Base-by-base conservation (phyloP, 37 sponge, comb jelly and placozoan species). In the Diacarnus erythraeanus region DNA sequence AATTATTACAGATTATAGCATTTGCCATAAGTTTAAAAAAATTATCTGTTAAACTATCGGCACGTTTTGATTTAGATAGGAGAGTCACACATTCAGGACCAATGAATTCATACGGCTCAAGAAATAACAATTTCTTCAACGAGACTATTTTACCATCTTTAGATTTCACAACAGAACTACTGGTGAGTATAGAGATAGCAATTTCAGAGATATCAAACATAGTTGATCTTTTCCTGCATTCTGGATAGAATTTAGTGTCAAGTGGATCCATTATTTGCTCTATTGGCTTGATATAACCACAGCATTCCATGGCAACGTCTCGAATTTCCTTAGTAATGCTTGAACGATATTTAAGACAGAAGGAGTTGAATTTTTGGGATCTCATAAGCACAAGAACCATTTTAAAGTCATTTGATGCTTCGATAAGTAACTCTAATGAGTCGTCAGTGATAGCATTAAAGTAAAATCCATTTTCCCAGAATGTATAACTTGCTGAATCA, bases 241-340 rank as follows among this genome's bases (percentile, higher is more conserved):
- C n/a, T 12, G 71, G 71, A 71, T 71, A 71, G 3, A 41, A 42
- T n/a, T 4, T 40, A 2, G 71, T 22, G n/a, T 71, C 23, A 71
- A 71, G 41, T 2, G 71, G 71, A 71, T 71, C 71, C 42, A 71
- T 71, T 17, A 71, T 23, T n/a, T 41, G 26, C 42, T 71, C 71
- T 2, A 26, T 42, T 18, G 42, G 23, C 26, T 42, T 37, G 3
- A 8, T 30, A 31, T 30, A 30, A 3, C 34, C 33, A 35, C 33
- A 65, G 2, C 33, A 10, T 3, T 65, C 9, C 3, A 5, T 65
- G 66, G 33, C 17, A 10, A 17, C 9, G 2, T 31, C 35, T 31
- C 66, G 31, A 65, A 65, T 31, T 25, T 17, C 5, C 31, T 30
- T 65, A 30, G 34, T 65, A 30, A 65, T 30, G 2, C 12, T 65